phyloP scores from a whole-genome alignment of 2,888 invertebrate genomes.

The Lordiphosa andalusiaca region DNA sequence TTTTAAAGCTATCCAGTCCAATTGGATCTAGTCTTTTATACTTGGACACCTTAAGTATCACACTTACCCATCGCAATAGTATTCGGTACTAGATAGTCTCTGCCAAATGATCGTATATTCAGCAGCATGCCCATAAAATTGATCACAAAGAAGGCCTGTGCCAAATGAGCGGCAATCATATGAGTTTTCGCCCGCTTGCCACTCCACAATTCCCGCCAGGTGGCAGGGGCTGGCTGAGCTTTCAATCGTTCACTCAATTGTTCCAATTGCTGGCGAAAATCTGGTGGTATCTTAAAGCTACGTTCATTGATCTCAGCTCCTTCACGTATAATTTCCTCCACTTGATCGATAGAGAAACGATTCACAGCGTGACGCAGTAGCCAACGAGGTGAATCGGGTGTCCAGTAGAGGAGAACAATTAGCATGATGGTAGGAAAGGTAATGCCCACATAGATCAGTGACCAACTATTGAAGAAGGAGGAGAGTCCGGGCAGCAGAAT shows the following conservation, averaged over 20 bases:
- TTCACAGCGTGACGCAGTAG: conserved; percentile 75
- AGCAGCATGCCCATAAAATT: conserved; percentile 81
- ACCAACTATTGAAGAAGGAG: conserved; percentile 79
- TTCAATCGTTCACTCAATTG: conserved; percentile 67
- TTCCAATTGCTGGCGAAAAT: conserved; percentile 75
- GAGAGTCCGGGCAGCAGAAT: conserved; percentile 79
- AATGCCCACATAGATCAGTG: conserved; percentile 80
- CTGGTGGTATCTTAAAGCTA: conserved; percentile 70
- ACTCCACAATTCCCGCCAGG: conserved; percentile 77
- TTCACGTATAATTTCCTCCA: conserved; percentile 76
- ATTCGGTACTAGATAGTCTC: conserved; percentile 78
- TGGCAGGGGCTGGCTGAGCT: conserved; percentile 63
- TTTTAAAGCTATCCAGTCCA: too few species aligned
- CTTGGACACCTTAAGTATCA: too few species aligned
- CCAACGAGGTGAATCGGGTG: conserved; percentile 81
- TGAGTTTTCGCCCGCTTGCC: conserved; percentile 75
- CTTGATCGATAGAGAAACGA: conserved; percentile 69
- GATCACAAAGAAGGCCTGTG: conserved; percentile 78
- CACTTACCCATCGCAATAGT: conserved; percentile 80
- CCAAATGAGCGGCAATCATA: conserved; percentile 78
- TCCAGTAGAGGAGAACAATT: conserved; percentile 79
- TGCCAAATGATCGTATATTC: conserved; percentile 80
- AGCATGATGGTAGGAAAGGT: conserved; percentile 80
- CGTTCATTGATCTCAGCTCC: conserved; percentile 79
- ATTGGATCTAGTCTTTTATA: too few species aligned